Evolutionary conservation across 2,888 invertebrate species (phyloP).

Genomic region (Tetheella fluctuosa): DNA sequence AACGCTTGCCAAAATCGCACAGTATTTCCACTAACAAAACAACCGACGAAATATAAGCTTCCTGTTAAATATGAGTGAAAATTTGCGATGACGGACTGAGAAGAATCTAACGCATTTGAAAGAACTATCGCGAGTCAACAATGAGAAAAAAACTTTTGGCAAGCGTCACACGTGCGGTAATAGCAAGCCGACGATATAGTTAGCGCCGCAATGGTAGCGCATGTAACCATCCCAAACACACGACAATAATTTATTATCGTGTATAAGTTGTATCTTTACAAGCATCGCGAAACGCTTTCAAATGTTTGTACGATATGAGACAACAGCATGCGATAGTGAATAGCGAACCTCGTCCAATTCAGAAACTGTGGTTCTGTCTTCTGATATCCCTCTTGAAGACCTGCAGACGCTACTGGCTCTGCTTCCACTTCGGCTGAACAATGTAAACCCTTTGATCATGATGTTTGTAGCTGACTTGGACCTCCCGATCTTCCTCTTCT

Average conservation of each 20-base stretch:
- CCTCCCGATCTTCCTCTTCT: conserved; percentile 77
- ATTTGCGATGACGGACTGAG: conserved; percentile 50
- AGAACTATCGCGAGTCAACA: conserved; percentile 58
- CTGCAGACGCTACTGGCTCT: conserved; percentile 83
- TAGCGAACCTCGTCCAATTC: conserved; percentile 86
- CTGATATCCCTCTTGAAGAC: conserved; percentile 83
- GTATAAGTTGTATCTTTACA: conserved; percentile 52
- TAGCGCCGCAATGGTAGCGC: conserved; percentile 48
- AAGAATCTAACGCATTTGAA: conserved; percentile 61
- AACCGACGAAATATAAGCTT: conserved; percentile 49
- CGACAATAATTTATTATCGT: conserved; percentile 60
- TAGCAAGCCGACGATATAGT: conserved; percentile 47
- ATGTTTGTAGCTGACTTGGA: conserved; percentile 92
- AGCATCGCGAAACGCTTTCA: conserved; percentile 45
- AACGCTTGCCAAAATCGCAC: conserved; percentile 54
- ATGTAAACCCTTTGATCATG: conserved; percentile 91
- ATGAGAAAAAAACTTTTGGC: conserved; percentile 72
- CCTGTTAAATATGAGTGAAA: conserved; percentile 57
- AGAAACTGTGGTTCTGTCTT: conserved; percentile 86
- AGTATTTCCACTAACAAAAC: conserved; percentile 43
- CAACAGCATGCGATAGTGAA: conserved; percentile 39
- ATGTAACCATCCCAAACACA: conserved; percentile 52
- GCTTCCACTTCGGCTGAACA: conserved; percentile 83
- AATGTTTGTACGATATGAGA: conserved; percentile 36
- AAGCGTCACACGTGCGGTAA: conserved; percentile 54